Base-by-base conservation (phyloP, 2,797 vertebrate species). In the Tauraco hartlaubi region DNA sequence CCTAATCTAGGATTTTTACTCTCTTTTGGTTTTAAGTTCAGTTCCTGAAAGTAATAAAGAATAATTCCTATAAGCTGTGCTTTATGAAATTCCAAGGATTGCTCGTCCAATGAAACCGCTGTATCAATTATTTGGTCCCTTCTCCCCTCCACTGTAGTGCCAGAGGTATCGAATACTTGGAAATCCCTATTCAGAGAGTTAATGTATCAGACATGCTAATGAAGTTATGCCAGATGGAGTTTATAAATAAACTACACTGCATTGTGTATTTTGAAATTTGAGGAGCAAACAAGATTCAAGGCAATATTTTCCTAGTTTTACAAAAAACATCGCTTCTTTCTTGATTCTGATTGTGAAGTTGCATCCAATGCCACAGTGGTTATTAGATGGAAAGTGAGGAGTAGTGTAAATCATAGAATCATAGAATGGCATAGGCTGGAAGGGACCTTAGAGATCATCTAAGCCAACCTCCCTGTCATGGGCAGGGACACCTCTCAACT, bases 141-240 rank as follows among this genome's bases (percentile, higher is more conserved):
- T 67, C 63, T 56, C 15, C 19, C 8, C 43, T 6, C 4, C 26
- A 15, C 72, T 79, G 39, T 76, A 73, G 29, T 69, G 64, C 55
- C 41, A 63, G 85, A 63, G 54, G 44, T 68, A 59, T 51, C 35
- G 84, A 61, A 90, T 87, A 51, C 41, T 73, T 81, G 74, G 83
- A 90, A 90, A 85, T 84, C 69, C 59, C 78, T 51, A 22, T 75
- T 86, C 3, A 4, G 84, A 82, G 55, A 72, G 74, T 44, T 89
- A 77, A 58, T 87, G 75, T 81, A 81, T 91, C 82, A 94, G 64
- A 91, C 62, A 26, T 62, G 54, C 78, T 81, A 96, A 96, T 90
- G 61, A 73, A 90, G 78, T 51, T 41, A 25, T 55, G 69, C 82
- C 89, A 90, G 89, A 85, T 92, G 86, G 86, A 87, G 71, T 73